Percentiles rank a stretch among this genome's conserved stretches.
Conservation (phyloP, 2,113 vertebrate genomes). For the Ptyas mucosa region DNA sequence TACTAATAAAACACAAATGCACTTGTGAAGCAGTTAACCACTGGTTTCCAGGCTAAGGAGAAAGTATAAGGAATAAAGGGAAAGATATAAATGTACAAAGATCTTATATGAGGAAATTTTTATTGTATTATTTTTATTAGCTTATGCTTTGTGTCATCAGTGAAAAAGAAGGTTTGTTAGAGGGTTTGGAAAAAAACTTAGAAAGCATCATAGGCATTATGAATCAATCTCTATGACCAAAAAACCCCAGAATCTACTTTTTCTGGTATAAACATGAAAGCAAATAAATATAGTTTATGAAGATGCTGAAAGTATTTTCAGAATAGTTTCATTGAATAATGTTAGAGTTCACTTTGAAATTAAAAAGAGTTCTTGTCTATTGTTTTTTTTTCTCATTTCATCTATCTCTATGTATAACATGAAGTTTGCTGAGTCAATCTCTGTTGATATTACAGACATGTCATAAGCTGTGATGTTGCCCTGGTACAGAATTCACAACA, state of each 20-base stretch:
- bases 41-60: not conserved
- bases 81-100: not conserved
- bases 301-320: not conserved
- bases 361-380: not conserved
- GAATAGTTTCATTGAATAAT: not conserved
- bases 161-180: not conserved
- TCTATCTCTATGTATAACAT: not conserved
- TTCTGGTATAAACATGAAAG: not conserved
- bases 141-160: not conserved
- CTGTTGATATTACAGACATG: not conserved
- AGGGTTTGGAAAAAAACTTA: not conserved
- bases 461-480: not conserved
- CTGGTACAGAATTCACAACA: not conserved
- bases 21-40: not conserved
- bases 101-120: not conserved
- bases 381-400: not conserved
- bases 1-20: not conserved
- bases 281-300: not conserved
- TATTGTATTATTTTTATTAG: not conserved
- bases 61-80: not conserved
- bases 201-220: not conserved
- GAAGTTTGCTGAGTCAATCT: not conserved
- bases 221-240: not conserved
- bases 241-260: not conserved
- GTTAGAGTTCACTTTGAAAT: not conserved